Conservation (phyloP, 2,113 vertebrate genomes). For the Chaenogobius annularis region DNA sequence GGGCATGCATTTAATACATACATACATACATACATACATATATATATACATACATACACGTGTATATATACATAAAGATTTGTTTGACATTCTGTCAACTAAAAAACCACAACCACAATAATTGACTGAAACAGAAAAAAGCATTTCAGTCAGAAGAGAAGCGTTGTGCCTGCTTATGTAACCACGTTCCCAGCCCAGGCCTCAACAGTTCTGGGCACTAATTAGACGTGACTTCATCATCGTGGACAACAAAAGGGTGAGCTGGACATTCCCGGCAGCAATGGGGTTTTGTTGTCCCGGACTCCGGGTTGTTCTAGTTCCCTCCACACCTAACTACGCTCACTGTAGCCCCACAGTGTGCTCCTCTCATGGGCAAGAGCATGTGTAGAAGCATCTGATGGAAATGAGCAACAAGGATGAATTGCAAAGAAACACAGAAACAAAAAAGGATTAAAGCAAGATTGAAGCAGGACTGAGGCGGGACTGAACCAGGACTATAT, state of each 20-base stretch:
- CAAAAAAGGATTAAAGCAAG: not conserved
- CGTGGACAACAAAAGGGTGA: conserved; percentile 70
- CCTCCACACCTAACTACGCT: conserved; percentile 26
- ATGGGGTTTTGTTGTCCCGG: conserved; percentile 74
- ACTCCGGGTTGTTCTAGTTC: conserved; percentile 71
- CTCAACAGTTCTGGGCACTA: conserved; percentile 43
- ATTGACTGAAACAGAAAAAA: too few relatives aligned
- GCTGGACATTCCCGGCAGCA: conserved; percentile 77
- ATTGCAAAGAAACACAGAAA: not conserved
- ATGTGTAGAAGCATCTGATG: not conserved
- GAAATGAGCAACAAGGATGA: too few relatives aligned
- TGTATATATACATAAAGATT: too few relatives aligned
- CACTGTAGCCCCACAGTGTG: conserved; percentile 23
- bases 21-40: too few relatives aligned
- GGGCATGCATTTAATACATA: too few relatives aligned
- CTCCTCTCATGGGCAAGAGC: conserved; percentile 23
- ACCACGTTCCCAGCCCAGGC: not conserved
- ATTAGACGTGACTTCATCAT: conserved; percentile 76
- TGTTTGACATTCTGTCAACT: too few relatives aligned
- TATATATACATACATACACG: too few relatives aligned
- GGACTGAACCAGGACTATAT: not conserved
- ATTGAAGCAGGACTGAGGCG: not conserved
- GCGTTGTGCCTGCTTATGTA: not conserved
- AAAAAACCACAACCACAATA: too few relatives aligned
- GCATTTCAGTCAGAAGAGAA: too few relatives aligned